Conservation (phyloP, 2,888 invertebrate genomes). For the Acronicta leporina region DNA sequence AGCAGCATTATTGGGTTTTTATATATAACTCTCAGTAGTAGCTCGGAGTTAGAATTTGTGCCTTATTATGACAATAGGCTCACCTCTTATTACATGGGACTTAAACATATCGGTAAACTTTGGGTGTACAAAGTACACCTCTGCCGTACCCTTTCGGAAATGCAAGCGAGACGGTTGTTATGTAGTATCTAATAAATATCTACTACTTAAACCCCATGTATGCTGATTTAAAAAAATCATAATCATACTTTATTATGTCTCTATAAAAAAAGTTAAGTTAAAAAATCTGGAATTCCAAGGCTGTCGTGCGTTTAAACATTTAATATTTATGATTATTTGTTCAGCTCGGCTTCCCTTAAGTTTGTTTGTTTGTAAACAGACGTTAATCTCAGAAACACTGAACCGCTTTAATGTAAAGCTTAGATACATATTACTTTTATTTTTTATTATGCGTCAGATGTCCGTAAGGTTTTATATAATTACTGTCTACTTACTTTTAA, state of each 20-base stretch:
- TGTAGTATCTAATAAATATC: too few species aligned
- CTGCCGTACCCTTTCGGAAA: too few species aligned
- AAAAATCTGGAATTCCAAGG: slow-evolving; percentile 9
- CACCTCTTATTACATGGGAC: too few species aligned
- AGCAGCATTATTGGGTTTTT: too few species aligned
- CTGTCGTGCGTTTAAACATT: slow-evolving; percentile 15
- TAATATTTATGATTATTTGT: slow-evolving; percentile 43
- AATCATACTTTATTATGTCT: neutral
- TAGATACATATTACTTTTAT: slow-evolving; percentile 12
- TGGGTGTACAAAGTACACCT: too few species aligned
- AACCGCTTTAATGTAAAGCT: slow-evolving; percentile 25
- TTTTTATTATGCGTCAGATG: neutral
- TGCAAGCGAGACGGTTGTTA: too few species aligned
- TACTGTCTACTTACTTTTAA: neutral
- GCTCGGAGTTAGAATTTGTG: too few species aligned
- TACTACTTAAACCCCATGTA: too few species aligned
- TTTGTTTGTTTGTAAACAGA: slow-evolving; percentile 44
- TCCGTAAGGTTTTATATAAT: too few species aligned
- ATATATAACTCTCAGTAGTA: too few species aligned
- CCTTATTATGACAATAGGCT: too few species aligned
- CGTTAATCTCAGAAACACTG: slow-evolving; percentile 25
- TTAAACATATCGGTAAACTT: too few species aligned
- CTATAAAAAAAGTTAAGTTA: neutral
- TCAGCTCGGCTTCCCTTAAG: slow-evolving; percentile 25
- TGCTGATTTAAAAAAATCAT: neutral